Conservation (phyloP, 2,888 invertebrate genomes). For the Prosopocoilus inquinatus region DNA sequence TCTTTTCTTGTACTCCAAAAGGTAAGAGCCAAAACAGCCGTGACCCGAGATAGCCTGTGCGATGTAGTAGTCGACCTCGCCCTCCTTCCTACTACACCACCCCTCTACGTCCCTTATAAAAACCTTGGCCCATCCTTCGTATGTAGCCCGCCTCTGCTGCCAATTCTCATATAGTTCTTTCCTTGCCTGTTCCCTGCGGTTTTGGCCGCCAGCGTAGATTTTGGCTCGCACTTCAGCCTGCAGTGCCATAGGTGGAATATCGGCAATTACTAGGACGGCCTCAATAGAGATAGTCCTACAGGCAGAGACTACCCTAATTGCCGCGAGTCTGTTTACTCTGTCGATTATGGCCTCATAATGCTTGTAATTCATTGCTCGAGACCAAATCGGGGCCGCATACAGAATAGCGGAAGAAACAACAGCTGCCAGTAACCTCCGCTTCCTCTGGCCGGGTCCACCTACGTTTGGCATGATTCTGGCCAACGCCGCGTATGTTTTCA, state of each 20-base stretch:
- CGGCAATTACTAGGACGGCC: too few relatives aligned
- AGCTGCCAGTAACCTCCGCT: conserved; percentile 5
- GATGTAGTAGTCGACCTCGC: too few relatives aligned
- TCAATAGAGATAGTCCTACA: conserved; percentile 11
- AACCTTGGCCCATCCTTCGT: conserved; percentile 11
- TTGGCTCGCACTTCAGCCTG: too few relatives aligned
- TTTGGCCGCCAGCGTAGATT: too few relatives aligned
- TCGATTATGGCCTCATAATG: background rate
- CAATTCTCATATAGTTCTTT: background rate
- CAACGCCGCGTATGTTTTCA: background rate
- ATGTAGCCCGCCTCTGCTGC: conserved; percentile 11
- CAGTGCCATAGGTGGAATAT: too few relatives aligned
- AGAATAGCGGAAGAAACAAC: too few relatives aligned
- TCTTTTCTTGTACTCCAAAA: too few relatives aligned
- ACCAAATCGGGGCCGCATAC: conserved; percentile 8
- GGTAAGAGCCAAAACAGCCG: too few relatives aligned
- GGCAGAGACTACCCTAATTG: conserved; percentile 2
- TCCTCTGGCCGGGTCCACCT: conserved; percentile 5
- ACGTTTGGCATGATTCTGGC: conserved; percentile 4
- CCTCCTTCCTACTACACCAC: conserved; percentile 14
- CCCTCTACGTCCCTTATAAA: too few relatives aligned
- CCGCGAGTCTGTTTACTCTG: conserved; percentile 1
- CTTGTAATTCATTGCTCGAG: background rate
- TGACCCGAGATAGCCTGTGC: too few relatives aligned
- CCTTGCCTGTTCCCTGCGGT: too few relatives aligned